These are phyloP conservation scores for Meteorus sp. DNA, from an alignment of 1,140 invertebrate species.

Conservation along the genomic window DNA sequence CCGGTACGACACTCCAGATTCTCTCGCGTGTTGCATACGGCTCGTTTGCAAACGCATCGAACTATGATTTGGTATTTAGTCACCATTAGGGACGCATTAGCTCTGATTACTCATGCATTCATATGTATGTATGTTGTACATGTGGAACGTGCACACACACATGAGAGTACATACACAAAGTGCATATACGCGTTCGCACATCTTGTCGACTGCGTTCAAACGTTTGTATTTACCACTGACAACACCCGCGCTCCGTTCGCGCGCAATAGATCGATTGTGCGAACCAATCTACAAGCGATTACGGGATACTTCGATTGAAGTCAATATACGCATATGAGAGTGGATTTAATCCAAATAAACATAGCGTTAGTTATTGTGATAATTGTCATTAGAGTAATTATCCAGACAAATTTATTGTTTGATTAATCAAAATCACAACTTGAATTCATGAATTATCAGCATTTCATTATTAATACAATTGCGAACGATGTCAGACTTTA, in stretches of 20 bases:
- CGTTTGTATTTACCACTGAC: conserved; percentile 16
- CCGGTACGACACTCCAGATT: conserved; percentile 12
- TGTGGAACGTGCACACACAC: not conserved
- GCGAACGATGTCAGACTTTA: no score
- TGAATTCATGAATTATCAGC: no score
- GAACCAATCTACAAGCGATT: conserved; percentile 27
- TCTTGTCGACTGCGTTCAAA: conserved; percentile 26
- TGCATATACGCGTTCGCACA: conserved; percentile 35
- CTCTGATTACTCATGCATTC: conserved; percentile 50
- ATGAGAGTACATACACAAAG: conserved; percentile 26
- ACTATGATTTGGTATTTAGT: conserved; percentile 57
- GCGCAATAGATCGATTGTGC: conserved; percentile 25
- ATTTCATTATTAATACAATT: no score
- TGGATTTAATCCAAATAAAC: conserved; percentile 15
- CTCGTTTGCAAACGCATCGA: conserved; percentile 44
- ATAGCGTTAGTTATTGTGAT: conserved; percentile 28
- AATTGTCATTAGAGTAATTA: conserved; percentile 2
- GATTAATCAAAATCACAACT: no score
- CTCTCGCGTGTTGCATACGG: conserved; percentile 5
- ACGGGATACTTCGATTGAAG: conserved; percentile 32
- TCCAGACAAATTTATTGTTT: no score
- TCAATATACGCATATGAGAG: conserved; percentile 7
- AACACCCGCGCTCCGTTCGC: not conserved
- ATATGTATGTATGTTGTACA: conserved; percentile 36
- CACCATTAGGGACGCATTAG: conserved; percentile 56